Percentiles rank a stretch among this genome's conserved stretches.
phyloP scores from a whole-genome alignment of 2,113 vertebrate species.

The Actenoides lindsayi region DNA sequence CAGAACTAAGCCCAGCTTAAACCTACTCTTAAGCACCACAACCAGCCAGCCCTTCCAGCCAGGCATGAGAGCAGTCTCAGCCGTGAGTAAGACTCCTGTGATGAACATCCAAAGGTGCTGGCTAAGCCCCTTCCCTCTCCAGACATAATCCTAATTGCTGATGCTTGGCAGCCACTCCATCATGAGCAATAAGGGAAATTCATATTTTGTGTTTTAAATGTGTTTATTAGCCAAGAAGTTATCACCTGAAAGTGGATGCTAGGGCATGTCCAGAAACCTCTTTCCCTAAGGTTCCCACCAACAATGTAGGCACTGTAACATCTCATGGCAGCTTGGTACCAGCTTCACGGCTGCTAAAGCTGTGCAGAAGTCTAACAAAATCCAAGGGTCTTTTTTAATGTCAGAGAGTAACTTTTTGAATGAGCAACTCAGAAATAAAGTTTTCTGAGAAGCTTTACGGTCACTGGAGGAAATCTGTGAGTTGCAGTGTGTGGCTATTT shows the following conservation, averaged over 20 bases:
- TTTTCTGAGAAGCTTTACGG: slow-evolving; percentile 36
- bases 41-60: not conserved
- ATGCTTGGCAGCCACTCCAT: slow-evolving; percentile 22
- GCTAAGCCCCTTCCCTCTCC: slow-evolving; percentile 9
- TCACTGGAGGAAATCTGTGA: slow-evolving; percentile 17
- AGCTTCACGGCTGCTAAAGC: not conserved
- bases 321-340: slow-evolving; percentile 27
- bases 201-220: slow-evolving; percentile 66
- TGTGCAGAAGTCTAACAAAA: not conserved
- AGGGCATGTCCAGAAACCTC: slow-evolving; percentile 55
- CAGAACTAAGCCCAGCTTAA: not conserved
- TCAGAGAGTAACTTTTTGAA: slow-evolving; percentile 30
- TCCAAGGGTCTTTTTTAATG: slow-evolving; percentile 3
- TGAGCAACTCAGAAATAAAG: not conserved
- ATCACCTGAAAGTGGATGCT: slow-evolving; percentile 63
- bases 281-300: slow-evolving; percentile 34
- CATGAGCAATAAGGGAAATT: slow-evolving; percentile 60
- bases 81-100: not conserved
- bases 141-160: slow-evolving; percentile 31
- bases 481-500: slow-evolving; percentile 21
- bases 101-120: not conserved
- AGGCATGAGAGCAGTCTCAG: not conserved
- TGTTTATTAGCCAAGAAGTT: slow-evolving; percentile 71
- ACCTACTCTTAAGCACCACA: not conserved
- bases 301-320: slow-evolving; percentile 44